Percentiles rank a stretch among this genome's conserved stretches.
These are phyloP conservation scores for Polypedilum vanderplanki DNA, from an alignment of 1,140 invertebrate species.

Conservation along the genomic window DNA sequence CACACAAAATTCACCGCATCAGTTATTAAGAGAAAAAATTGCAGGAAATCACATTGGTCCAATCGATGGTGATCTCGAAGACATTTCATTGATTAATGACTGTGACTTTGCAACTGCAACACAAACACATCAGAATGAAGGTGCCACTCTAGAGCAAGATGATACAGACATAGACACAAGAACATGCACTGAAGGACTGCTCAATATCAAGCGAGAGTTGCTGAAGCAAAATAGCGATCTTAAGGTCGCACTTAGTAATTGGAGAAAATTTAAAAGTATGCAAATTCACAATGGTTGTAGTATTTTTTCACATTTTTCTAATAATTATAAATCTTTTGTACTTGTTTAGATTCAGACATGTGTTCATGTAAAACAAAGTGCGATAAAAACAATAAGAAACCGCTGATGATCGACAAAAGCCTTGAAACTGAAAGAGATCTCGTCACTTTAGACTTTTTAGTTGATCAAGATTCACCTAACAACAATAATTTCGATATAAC, in stretches of 20 bases:
- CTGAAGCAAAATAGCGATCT: conserved; percentile 57
- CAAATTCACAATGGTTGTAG: neutral
- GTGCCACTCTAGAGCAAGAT: conserved; percentile 46
- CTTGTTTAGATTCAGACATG: conserved; percentile 34
- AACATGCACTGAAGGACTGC: conserved; percentile 55
- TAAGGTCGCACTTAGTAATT: conserved; percentile 45
- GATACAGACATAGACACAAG: conserved; percentile 55
- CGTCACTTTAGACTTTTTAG: conserved; percentile 34
- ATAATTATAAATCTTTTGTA: neutral
- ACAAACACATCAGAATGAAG: conserved; percentile 55
- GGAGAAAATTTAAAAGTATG: conserved; percentile 4
- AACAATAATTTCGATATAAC: conserved; percentile 32
- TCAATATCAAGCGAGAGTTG: conserved; percentile 54
- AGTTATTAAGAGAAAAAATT: conserved; percentile 44
- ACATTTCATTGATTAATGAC: conserved; percentile 59
- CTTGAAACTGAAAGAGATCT: conserved; percentile 41
- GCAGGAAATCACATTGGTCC: conserved; percentile 35
- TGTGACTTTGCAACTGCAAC: conserved; percentile 59
- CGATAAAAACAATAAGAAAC: conserved; percentile 38
- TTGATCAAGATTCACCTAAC: conserved; percentile 33
- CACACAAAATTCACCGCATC: conserved; percentile 52
- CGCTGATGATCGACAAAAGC: conserved; percentile 43
- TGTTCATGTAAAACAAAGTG: conserved; percentile 36
- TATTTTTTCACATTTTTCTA: neutral
- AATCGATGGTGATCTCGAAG: conserved; percentile 53